A percentile compares a stretch with the other conserved stretches of the same genome.
Conservation (phyloP, 2,797 vertebrate species). For the Takifugu rubripes region DNA sequence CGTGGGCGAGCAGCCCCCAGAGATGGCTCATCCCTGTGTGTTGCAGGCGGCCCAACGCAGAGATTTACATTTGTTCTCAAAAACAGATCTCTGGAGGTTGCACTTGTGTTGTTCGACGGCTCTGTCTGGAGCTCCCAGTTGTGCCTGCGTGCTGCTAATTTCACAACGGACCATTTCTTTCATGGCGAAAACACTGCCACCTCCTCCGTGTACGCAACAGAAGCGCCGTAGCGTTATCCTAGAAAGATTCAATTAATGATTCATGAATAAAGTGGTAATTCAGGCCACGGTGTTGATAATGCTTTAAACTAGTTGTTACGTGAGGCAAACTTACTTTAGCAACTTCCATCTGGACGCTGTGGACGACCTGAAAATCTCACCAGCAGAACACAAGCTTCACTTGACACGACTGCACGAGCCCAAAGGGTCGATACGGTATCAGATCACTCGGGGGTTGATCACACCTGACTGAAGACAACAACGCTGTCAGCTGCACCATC, state of each 20-base stretch:
- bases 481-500: too few species aligned
- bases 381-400: too few species aligned
- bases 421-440: too few species aligned
- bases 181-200: background rate
- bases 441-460: too few species aligned
- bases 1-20: slow-evolving; percentile 18
- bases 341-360: too few species aligned
- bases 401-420: too few species aligned
- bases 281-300: background rate
- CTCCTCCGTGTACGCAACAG: background rate
- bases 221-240: background rate
- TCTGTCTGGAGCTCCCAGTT: slow-evolving; percentile 14
- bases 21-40: slow-evolving; percentile 41
- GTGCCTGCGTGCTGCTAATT: slow-evolving; percentile 25
- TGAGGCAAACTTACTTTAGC: background rate
- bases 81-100: slow-evolving; percentile 37
- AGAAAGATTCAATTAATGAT: slow-evolving; percentile 1
- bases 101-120: slow-evolving; percentile 23
- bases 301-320: background rate
- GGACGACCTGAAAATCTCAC: too few species aligned
- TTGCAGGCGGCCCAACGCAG: slow-evolving; percentile 15
- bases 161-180: slow-evolving; percentile 3
- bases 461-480: too few species aligned
- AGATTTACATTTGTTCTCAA: slow-evolving; percentile 49
- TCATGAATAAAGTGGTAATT: background rate